Conservation (phyloP, 2,113 vertebrate genomes). For the Gasterosteus nipponicus region DNA sequence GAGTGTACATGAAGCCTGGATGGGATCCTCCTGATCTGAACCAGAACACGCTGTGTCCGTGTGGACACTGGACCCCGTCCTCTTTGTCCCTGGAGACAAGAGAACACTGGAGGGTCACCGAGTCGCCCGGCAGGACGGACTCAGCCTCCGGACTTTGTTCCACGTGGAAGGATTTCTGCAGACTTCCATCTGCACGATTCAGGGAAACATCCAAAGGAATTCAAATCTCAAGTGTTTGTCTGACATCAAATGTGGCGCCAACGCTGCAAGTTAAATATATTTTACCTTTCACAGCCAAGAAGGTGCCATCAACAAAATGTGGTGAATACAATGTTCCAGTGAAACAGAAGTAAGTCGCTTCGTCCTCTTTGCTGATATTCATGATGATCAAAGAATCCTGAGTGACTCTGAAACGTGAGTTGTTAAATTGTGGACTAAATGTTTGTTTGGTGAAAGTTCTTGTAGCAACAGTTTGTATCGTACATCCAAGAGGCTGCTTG, state of each 20-base stretch:
- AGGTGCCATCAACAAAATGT: neutral
- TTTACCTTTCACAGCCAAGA: slow-evolving; percentile 39
- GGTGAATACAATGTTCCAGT: rapidly evolving
- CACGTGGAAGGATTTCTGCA: neutral
- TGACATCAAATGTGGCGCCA: neutral
- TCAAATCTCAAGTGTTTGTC: neutral
- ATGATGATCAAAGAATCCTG: neutral
- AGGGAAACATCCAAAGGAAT: neutral
- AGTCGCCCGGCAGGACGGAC: slow-evolving; percentile 14
- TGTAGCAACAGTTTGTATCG: slow-evolving; percentile 10
- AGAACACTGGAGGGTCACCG: slow-evolving; percentile 55
- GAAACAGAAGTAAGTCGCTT: slow-evolving; percentile 43
- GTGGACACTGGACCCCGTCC: slow-evolving; percentile 28
- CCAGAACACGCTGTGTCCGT: slow-evolving; percentile 41
- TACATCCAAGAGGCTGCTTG: slow-evolving; percentile 35
- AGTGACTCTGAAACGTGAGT: neutral
- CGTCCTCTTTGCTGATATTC: slow-evolving; percentile 40
- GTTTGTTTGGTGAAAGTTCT: rapidly evolving
- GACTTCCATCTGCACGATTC: neutral
- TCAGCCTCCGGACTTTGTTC: slow-evolving; percentile 11
- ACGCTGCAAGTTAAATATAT: neutral
- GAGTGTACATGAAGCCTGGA: slow-evolving; percentile 41
- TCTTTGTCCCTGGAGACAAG: slow-evolving; percentile 30
- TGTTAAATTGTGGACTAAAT: neutral
- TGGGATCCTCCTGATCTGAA: slow-evolving; percentile 31